Evolutionary conservation across 1,140 invertebrate species (phyloP), one percentile per base, ranked within the genome.

Genomic region (Drosophila lowei): DNA sequence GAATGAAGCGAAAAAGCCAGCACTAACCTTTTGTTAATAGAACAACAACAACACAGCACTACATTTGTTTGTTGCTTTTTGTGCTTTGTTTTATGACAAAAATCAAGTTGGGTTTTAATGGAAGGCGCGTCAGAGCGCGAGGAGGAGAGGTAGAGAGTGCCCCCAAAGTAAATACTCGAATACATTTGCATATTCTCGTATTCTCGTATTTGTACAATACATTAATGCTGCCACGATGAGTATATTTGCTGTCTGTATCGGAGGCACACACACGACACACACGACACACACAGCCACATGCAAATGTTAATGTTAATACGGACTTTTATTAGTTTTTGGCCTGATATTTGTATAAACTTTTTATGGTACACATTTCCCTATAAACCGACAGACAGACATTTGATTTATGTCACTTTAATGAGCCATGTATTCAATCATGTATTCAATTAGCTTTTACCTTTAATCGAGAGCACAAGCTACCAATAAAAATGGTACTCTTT

Each of bases 391-490:
- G 57, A 15, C 38, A 50, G 48, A 71, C 42, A 48, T 73, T 80
- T 80, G 77, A 85, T 86, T 85, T 85, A 85, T 77, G 72, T 50
- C 44, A 47, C 61, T 70, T 74, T 58, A 74, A 80, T 85, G 58
- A 67, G 43, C 73, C 61, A 52, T 34, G 30, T 34, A 73, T 57
- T 72, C 64, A 70, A 73, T 64, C 73, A 73, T 77, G 63, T 65
- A 86, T 86, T 86, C 67, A 58, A 73, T 73, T 73, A 73, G 71
- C 47, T 46, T 38, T 38, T 48, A 73, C 70, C 59, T 72, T 73
- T 68, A 68, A 64, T 64, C 34, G 34, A 72, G 70, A 58, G 60
- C 70, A 61, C 34, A 55, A 46, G 25, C 21, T 18, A 5, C 47
- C 34, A 28, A 38, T 62, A 47, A 48, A 65, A 48, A 65, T 18